Conservation (phyloP, 2,888 invertebrate species). For the Muschampia staudingeri region DNA sequence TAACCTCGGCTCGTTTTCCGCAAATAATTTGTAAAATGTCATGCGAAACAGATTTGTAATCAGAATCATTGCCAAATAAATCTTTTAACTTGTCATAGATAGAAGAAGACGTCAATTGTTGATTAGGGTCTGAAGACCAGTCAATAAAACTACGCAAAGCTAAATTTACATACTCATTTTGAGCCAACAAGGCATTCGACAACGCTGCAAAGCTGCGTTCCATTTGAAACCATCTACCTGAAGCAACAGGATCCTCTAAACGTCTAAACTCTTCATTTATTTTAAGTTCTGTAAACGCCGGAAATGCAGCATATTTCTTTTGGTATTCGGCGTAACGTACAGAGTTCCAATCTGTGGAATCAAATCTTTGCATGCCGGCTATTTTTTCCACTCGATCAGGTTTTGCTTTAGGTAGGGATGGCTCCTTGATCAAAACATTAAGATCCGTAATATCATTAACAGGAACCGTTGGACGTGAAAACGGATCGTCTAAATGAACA, state of each 20-base stretch:
- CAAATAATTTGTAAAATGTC: slow-evolving; percentile 49
- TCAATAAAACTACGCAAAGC: not conserved
- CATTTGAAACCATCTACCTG: slow-evolving; percentile 46
- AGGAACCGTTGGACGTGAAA: not conserved
- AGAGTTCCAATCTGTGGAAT: slow-evolving; percentile 55
- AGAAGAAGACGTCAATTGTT: slow-evolving; percentile 37
- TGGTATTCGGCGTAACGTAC: slow-evolving; percentile 52
- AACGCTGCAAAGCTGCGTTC: slow-evolving; percentile 60
- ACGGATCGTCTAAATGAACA: no score
- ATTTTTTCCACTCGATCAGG: not conserved
- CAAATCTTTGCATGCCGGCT: slow-evolving; percentile 25
- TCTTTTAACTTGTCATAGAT: slow-evolving; percentile 53
- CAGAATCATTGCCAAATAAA: slow-evolving; percentile 47
- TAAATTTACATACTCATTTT: slow-evolving; percentile 52
- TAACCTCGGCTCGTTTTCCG: slow-evolving; percentile 25
- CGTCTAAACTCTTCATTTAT: slow-evolving; percentile 40
- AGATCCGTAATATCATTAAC: not conserved
- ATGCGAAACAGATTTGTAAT: slow-evolving; percentile 49
- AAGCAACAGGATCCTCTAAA: slow-evolving; percentile 38
- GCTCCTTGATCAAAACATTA: not conserved
- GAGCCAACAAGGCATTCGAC: slow-evolving; percentile 56
- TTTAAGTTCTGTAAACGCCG: slow-evolving; percentile 57
- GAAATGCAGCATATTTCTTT: slow-evolving; percentile 57
- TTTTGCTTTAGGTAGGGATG: not conserved
- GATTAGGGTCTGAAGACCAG: slow-evolving; percentile 38